Evolutionary conservation across 2,888 invertebrate species (phyloP).

Genomic region (Nineta flava): DNA sequence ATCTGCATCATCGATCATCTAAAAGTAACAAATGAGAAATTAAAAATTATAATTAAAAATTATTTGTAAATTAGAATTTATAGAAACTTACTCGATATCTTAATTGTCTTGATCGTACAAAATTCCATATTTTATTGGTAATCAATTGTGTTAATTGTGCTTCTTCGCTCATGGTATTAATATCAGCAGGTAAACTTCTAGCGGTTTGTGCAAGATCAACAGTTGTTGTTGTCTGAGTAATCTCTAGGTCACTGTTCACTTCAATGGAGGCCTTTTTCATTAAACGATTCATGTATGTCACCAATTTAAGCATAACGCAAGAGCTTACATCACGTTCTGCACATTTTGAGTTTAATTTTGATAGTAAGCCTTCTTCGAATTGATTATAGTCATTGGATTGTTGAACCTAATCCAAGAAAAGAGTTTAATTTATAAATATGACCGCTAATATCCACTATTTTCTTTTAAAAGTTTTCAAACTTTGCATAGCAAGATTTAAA

Average conservation of each 20-base stretch:
- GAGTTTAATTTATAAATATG: too few relatives aligned
- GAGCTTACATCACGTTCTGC: constrained; percentile 61
- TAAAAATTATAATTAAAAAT: not conserved
- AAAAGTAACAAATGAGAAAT: constrained; percentile 8
- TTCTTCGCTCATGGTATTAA: constrained; percentile 32
- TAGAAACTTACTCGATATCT: constrained; percentile 45
- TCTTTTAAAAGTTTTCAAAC: too few relatives aligned
- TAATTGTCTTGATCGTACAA: constrained; percentile 57
- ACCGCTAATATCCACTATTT: too few relatives aligned
- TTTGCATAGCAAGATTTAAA: too few relatives aligned
- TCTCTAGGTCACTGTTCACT: constrained; percentile 58
- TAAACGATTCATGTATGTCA: constrained; percentile 67
- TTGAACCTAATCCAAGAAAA: constrained; percentile 25
- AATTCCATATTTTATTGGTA: constrained; percentile 58
- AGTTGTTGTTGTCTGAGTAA: constrained; percentile 40
- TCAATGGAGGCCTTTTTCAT: constrained; percentile 66
- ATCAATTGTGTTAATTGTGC: constrained; percentile 43
- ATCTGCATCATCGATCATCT: constrained; percentile 60
- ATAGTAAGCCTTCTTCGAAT: constrained; percentile 53
- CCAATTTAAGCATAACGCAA: constrained; percentile 67
- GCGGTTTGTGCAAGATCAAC: constrained; percentile 26
- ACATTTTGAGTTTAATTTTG: constrained; percentile 63
- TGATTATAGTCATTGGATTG: constrained; percentile 22
- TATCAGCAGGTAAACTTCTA: constrained; percentile 20
- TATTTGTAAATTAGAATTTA: not conserved